Percentiles rank a stretch among this genome's conserved stretches.
Evolutionary conservation across 2,113 vertebrate genomes (phyloP).

Genomic region (Syngnathus scovelli): DNA sequence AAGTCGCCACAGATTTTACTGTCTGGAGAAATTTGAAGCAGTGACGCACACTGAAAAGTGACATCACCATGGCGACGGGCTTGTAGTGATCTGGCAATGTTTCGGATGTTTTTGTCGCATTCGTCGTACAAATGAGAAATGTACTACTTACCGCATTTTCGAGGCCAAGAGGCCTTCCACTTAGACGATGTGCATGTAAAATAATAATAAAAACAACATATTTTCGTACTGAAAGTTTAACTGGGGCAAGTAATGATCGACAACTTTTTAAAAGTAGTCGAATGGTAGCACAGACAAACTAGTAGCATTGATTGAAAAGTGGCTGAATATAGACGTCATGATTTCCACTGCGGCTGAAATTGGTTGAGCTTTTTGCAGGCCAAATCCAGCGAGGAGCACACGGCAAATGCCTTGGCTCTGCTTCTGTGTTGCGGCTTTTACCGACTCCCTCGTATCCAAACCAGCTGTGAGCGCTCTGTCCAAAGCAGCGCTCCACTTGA

Average conservation of each 20-base stretch:
- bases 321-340: conserved; percentile 15
- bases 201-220: neutral
- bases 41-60: conserved; percentile 25
- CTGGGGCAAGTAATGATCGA: neutral
- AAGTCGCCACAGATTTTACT: conserved; percentile 14
- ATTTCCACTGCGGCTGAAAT: conserved; percentile 31
- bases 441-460: conserved; percentile 36
- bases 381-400: conserved; percentile 4
- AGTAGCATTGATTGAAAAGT: neutral
- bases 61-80: conserved; percentile 9
- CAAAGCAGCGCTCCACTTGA: conserved; percentile 35
- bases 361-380: neutral
- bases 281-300: no score
- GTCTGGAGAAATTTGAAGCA: conserved; percentile 24
- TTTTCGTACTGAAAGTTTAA: neutral
- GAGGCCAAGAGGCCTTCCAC: neutral
- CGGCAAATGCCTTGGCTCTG: conserved; percentile 28
- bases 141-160: conserved; percentile 24
- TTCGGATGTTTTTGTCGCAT: conserved; percentile 9
- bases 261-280: neutral
- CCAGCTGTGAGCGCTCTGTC: conserved; percentile 54
- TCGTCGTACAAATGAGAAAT: conserved; percentile 29
- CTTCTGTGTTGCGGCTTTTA: conserved; percentile 28
- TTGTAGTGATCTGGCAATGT: conserved; percentile 1
- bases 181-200: neutral